Evolutionary conservation across 2,888 invertebrate genomes (phyloP).

Genomic region (Keiferia lycopersicella): DNA sequence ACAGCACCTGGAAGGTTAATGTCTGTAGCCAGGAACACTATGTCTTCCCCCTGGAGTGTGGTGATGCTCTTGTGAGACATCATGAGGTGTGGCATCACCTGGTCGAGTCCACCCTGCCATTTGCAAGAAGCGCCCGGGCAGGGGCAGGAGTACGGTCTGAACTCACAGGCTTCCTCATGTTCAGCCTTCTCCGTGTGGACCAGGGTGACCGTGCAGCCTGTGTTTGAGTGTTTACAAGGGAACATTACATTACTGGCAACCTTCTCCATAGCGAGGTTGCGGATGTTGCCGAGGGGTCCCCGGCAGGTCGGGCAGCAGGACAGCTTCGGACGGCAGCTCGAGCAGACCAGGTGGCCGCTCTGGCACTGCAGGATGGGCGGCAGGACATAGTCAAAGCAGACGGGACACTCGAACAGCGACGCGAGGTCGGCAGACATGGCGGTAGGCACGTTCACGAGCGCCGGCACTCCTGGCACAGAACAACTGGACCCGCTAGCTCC

Average conservation of each 20-base stretch:
- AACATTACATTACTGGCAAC: constrained; percentile 99
- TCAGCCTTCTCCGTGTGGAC: constrained; percentile 99
- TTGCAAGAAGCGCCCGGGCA: constrained; percentile 99
- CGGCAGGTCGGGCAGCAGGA: constrained; percentile 99
- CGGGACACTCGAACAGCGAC: constrained; percentile 96
- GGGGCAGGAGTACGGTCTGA: constrained; percentile 98
- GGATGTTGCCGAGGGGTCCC: constrained; percentile 97
- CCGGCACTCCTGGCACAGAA: constrained; percentile 75
- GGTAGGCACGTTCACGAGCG: constrained; percentile 81
- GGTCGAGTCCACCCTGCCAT: constrained; percentile 98
- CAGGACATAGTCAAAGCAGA: constrained; percentile 99
- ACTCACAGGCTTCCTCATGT: constrained; percentile 99
- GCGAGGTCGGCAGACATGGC: constrained; percentile 93
- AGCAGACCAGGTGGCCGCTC: constrained; percentile 99
- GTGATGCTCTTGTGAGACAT: constrained; percentile 99
- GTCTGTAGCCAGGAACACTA: constrained; percentile 99
- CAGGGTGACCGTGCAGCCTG: constrained; percentile 95
- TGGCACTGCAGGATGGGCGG: constrained; percentile 99
- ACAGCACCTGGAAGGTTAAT: constrained; percentile 99
- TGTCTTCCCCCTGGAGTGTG: constrained; percentile 99
- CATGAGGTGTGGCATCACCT: constrained; percentile 99
- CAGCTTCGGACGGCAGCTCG: constrained; percentile 97
- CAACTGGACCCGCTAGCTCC: constrained; percentile 80
- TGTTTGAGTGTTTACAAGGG: constrained; percentile 98
- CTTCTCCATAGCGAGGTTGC: constrained; percentile 99